A percentile compares a stretch with the other conserved stretches of the same genome.
Evolutionary conservation across 1,140 invertebrate species (phyloP).

Genomic region (Ceratina calcarata): DNA sequence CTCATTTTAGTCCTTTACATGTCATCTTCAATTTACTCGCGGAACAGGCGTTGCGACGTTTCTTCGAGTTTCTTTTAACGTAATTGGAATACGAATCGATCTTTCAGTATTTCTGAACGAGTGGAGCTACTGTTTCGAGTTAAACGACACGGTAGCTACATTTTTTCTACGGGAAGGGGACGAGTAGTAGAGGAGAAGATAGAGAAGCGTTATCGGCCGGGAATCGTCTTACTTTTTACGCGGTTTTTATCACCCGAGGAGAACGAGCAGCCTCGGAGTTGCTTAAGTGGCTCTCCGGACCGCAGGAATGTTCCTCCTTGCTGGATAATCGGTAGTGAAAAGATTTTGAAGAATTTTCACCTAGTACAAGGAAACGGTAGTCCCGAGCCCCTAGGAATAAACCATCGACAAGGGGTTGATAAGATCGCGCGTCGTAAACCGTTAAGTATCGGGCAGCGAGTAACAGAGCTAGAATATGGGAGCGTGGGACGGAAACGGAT

Average conservation of each 20-base stretch:
- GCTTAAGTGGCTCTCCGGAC: conserved; percentile 21
- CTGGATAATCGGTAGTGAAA: conserved; percentile 32
- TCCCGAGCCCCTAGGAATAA: conserved; percentile 5
- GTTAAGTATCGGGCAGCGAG: conserved; percentile 69
- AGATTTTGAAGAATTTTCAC: conserved; percentile 11
- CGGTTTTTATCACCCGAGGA: conserved; percentile 32
- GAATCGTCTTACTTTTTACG: conserved; percentile 37
- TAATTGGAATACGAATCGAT: too few species aligned
- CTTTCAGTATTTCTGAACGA: background rate
- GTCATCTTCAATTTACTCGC: too few species aligned
- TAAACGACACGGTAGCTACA: background rate
- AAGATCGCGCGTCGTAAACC: conserved; percentile 75
- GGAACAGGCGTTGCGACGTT: too few species aligned
- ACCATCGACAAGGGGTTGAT: conserved; percentile 52
- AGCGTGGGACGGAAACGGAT: conserved; percentile 76
- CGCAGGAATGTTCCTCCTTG: conserved; percentile 13
- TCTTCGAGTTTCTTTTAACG: too few species aligned
- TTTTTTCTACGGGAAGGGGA: background rate
- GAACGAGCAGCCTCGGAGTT: background rate
- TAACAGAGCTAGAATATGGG: conserved; percentile 56
- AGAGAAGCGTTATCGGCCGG: conserved; percentile 15
- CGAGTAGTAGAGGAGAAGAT: background rate
- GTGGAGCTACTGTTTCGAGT: background rate
- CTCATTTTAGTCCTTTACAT: too few species aligned
- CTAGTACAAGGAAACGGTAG: background rate